phyloP scores from a whole-genome alignment of 2,888 invertebrate species.

The Rotaria socialis region DNA sequence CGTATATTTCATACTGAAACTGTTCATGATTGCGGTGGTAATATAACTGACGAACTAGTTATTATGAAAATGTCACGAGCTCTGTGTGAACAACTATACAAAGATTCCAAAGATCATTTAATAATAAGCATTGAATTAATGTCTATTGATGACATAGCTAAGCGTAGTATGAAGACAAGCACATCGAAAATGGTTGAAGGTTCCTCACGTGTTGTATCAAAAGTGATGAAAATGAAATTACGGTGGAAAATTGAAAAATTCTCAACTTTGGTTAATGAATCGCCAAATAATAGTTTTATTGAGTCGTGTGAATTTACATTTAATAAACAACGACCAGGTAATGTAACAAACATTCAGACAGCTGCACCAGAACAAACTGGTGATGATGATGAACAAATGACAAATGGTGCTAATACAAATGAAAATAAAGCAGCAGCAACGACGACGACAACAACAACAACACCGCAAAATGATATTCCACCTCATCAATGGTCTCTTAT shows the following conservation, averaged over 20 bases:
- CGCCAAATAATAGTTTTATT: slow-evolving; percentile 26
- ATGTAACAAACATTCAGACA: background rate
- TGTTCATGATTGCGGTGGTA: slow-evolving; percentile 33
- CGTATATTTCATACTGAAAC: slow-evolving; percentile 13
- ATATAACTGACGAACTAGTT: slow-evolving; percentile 3
- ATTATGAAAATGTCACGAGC: background rate
- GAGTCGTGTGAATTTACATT: slow-evolving; percentile 29
- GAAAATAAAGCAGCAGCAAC: background rate
- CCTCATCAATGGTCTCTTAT: slow-evolving; percentile 35
- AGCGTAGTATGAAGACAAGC: slow-evolving; percentile 36
- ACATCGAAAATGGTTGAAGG: slow-evolving; percentile 15
- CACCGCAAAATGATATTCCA: slow-evolving; percentile 2
- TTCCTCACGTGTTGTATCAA: slow-evolving; percentile 24
- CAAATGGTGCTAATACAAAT: background rate
- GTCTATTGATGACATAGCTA: slow-evolving; percentile 12
- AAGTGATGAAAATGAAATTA: slow-evolving; percentile 32
- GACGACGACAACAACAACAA: background rate
- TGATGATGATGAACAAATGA: slow-evolving; percentile 7
- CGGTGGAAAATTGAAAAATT: slow-evolving; percentile 35
- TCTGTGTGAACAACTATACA: slow-evolving; percentile 3
- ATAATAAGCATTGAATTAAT: slow-evolving; percentile 22
- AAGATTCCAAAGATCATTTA: slow-evolving; percentile 31
- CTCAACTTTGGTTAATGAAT: slow-evolving; percentile 27
- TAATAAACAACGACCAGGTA: slow-evolving; percentile 33
- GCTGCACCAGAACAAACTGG: background rate